Evolutionary conservation across 2,888 invertebrate species (phyloP), one percentile per base, ranked within the genome.

Genomic region (Tiliacea aurago): DNA sequence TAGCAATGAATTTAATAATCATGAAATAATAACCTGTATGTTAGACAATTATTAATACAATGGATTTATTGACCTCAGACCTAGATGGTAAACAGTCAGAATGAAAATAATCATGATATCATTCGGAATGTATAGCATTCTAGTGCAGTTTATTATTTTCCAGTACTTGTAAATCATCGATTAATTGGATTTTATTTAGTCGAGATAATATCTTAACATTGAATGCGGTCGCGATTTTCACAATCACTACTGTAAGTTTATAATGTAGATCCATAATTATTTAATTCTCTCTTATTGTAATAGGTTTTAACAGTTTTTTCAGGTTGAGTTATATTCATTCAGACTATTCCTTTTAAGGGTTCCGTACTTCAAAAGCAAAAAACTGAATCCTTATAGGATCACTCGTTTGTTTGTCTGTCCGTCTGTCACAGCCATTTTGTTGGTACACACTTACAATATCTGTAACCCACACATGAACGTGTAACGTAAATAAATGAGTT

Each of bases 111-210:
- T 64, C 63, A 81, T 70, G 68, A 82, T 83, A 80, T 78, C 79
- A 73, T 73, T 78, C 20, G 37, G 41, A 65, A 64, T 74, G 59
- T 73, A 23, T 75, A 47, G 49, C 68, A 71, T 69, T 75, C 70
- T 56, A 28, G 55, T 41, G 43, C 55, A 59, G 58, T 76, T 61
- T 63, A 65, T 69, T 71, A 84, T 69, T 76, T 68, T 56, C 58
- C 37, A 80, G 69, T 47, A 63, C 59, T 70, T 76, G 67, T 81
- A 81, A 81, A 84, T 81, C 76, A 84, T 84, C 71, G 71, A 84
- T 76, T 81, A 81, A 76, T 84, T 84, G 84, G 61, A 84, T 80
- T 84, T 84, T 43, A 84, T 81, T 80, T 70, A 76, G 55, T 59
- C 69, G 13, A 84, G 84, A 84, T 81, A 81, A 66, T 71, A 81